Conservation (phyloP, 2,113 vertebrate species). For the Trogon surrucura region DNA sequence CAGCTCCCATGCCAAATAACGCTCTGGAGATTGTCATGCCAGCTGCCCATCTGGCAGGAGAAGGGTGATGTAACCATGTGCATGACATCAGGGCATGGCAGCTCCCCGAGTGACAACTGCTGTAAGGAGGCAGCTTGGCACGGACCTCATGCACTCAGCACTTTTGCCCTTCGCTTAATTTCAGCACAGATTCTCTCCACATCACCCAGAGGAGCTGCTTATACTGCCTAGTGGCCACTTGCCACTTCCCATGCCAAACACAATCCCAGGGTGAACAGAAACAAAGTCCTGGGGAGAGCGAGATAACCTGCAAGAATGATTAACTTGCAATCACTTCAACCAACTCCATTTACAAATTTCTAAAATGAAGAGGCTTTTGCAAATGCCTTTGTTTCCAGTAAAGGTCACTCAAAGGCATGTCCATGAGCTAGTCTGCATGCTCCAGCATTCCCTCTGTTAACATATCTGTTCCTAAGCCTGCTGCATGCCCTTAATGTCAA, state of each 20-base stretch:
- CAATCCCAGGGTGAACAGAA: neutral
- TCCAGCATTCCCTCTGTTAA: neutral
- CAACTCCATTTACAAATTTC: neutral
- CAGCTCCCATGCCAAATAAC: neutral
- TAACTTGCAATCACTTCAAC: neutral
- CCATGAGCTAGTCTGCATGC: neutral
- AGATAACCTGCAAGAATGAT: neutral
- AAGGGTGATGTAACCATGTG: accelerated
- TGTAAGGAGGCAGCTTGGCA: neutral
- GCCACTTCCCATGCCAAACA: neutral
- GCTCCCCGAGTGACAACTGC: accelerated
- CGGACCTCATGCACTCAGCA: accelerated
- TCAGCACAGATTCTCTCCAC: neutral
- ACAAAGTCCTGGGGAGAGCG: neutral
- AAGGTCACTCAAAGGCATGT: neutral
- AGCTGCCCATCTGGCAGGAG: neutral
- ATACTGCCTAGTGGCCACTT: neutral
- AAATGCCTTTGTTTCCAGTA: neutral
- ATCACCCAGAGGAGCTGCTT: neutral
- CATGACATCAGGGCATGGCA: neutral
- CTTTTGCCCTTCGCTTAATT: neutral
- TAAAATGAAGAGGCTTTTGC: neutral
- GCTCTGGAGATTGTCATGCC: neutral
- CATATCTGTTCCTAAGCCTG: accelerated
- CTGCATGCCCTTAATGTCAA: neutral